Base-by-base conservation (phyloP, 2,797 vertebrate genomes). In the Scleropages formosus region DNA sequence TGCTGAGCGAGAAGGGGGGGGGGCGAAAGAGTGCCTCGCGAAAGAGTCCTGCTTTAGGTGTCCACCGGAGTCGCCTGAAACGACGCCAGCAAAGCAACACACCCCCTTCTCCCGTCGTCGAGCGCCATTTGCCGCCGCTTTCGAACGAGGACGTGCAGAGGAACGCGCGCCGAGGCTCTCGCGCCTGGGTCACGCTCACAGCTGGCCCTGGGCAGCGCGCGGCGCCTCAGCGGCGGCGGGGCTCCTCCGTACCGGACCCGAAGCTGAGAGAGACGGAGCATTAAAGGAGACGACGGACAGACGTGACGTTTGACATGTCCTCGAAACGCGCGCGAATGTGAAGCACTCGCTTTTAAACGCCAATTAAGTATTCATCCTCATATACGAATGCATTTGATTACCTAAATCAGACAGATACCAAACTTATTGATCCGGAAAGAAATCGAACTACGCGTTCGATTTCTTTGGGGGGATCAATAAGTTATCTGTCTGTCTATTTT, bases 31-130 rank as follows among this genome's bases (percentile, higher is more conserved):
- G n/a, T n/a, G n/a, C n/a, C 44, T 46, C 78, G 69, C 64, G 74
- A 80, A 60, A 49, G 76, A 80, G 80, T 83, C 79, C 80, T 65
- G 81, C 74, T 88, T 79, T 83, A 80, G 80, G 87, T 86, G 83
- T 84, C 84, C 77, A 69, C 73, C 82, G 83, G 87, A 88, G 87
- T 88, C 85, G 80, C 82, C 87, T 85, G 86, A 86, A 84, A 86
- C 85, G 81, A 86, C 82, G 78, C 83, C 80, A 82, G 79, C 82
- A 80, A 86, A 80, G 71, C 77, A 86, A 85, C 85, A 88, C 86
- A 84, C 85, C 76, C 88, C 82, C 75, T 81, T 73, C 81, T 70
- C 80, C 77, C 78, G 26, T 67, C 51, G 67, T 79, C 72, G 77
- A 63, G 75, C 78, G 80, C 71, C 78, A 77, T 49, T 67, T 64